Evolutionary conservation across 2,888 invertebrate species (phyloP).

Genomic region (Drosophila yooni): DNA sequence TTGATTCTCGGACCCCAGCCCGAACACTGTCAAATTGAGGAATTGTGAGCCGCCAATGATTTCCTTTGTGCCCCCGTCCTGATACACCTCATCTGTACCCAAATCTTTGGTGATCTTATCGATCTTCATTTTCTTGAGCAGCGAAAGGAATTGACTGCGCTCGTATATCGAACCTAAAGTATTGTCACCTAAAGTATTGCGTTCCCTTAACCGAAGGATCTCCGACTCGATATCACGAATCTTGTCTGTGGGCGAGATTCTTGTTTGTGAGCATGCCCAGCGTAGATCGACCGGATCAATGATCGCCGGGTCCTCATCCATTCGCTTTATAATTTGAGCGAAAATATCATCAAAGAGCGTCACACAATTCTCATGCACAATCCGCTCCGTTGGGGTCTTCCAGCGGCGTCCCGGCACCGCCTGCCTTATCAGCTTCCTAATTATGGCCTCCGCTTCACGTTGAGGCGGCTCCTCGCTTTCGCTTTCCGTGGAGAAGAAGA

Average conservation of each 20-base stretch:
- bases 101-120: constrained; percentile 47
- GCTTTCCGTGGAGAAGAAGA: constrained; percentile 68
- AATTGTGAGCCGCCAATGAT: background rate
- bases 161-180: background rate
- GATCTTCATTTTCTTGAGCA: constrained; percentile 38
- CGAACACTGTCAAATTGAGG: background rate
- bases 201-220: background rate
- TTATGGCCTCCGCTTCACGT: constrained; percentile 69
- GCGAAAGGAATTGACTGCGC: constrained; percentile 15
- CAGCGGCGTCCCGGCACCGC: constrained; percentile 79
- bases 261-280: background rate
- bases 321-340: constrained; percentile 14
- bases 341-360: constrained; percentile 74
- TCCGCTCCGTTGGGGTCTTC: constrained; percentile 68
- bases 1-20: fast-evolving
- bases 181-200: no score
- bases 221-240: constrained; percentile 3
- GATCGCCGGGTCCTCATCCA: background rate
- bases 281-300: constrained; percentile 21
- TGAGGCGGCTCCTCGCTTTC: constrained; percentile 49
- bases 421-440: constrained; percentile 77
- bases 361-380: constrained; percentile 63
- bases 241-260: constrained; percentile 12
- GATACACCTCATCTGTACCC: constrained; percentile 6
- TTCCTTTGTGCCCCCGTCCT: background rate